Evolutionary conservation across 2,888 invertebrate species (phyloP).

Genomic region (Drosophila kambysellisi): DNA sequence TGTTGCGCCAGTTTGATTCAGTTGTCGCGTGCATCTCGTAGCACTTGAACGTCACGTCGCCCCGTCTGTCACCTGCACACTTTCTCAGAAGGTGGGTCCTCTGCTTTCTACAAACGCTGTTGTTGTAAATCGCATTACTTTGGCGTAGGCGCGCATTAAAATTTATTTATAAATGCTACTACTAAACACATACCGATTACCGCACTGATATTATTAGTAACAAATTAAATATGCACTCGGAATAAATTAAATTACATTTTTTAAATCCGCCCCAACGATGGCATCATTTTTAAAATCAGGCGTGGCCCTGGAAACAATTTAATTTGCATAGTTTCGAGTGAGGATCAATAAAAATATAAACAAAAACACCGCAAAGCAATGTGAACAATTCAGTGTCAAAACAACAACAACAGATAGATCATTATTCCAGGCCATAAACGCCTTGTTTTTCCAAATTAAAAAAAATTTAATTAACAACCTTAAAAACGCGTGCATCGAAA

Average conservation of each 20-base stretch:
- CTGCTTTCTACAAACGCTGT: conserved; percentile 29
- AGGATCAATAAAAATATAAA: conserved; percentile 8
- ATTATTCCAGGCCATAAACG: conserved; percentile 15
- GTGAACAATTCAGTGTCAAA: not conserved
- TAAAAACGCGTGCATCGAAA: not conserved
- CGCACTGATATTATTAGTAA: conserved; percentile 7
- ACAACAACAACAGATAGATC: conserved; percentile 19
- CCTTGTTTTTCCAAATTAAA: conserved; percentile 27
- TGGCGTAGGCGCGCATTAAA: conserved; percentile 51
- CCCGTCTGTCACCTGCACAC: conserved; percentile 8
- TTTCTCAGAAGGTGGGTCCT: conserved; percentile 52
- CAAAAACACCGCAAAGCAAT: not conserved
- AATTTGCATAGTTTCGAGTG: conserved; percentile 50
- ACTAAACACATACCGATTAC: conserved; percentile 16
- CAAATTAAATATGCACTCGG: not conserved
- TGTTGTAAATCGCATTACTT: conserved; percentile 40
- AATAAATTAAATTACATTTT: not conserved
- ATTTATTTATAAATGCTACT: conserved; percentile 48
- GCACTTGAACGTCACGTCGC: conserved; percentile 39
- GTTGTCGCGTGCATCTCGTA: conserved; percentile 47
- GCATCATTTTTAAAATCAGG: conserved; percentile 30
- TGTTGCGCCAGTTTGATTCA: conserved; percentile 68
- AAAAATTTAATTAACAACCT: not conserved
- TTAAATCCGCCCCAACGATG: not conserved
- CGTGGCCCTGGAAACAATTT: conserved; percentile 34